These are phyloP conservation scores for Anastrepha ludens DNA, from an alignment of 1,140 invertebrate genomes.

Conservation along the genomic window DNA sequence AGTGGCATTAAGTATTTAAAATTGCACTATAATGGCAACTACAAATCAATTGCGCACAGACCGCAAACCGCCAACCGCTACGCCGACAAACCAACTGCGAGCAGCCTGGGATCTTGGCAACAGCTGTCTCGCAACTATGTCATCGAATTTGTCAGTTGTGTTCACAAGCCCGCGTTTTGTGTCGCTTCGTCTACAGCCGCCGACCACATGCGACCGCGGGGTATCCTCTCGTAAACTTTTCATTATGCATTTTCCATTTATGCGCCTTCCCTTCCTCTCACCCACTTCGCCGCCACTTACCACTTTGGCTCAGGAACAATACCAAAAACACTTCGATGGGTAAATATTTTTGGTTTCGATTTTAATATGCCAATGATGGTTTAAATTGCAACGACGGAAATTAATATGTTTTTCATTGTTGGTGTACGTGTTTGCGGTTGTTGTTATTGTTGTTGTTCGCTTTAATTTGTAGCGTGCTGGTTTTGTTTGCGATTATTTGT, in stretches of 20 bases:
- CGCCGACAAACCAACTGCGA: not conserved
- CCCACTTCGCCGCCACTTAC: not conserved
- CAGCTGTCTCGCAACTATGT: not conserved
- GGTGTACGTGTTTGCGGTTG: not conserved
- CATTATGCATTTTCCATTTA: conserved; percentile 1
- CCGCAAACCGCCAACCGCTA: conserved; percentile 19
- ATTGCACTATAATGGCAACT: not conserved
- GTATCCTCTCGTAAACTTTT: not conserved
- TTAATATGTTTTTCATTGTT: conserved; percentile 47
- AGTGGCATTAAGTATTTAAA: not conserved
- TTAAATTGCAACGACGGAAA: conserved; percentile 42
- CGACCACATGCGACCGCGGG: not conserved
- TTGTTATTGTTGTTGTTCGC: not conserved
- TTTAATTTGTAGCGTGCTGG: not conserved
- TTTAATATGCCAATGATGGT: conserved; percentile 28
- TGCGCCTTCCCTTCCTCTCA: not conserved
- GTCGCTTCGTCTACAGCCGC: not conserved
- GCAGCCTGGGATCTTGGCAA: not conserved
- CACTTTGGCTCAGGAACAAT: not conserved
- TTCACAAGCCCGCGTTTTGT: no score
- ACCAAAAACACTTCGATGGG: not conserved
- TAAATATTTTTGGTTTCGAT: conserved; percentile 38
- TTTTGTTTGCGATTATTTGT: not conserved
- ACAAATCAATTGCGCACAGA: conserved; percentile 18
- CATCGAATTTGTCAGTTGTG: not conserved